These are phyloP conservation scores for Crotalus tigris DNA, from an alignment of 2,113 vertebrate species.

Conservation along the genomic window DNA sequence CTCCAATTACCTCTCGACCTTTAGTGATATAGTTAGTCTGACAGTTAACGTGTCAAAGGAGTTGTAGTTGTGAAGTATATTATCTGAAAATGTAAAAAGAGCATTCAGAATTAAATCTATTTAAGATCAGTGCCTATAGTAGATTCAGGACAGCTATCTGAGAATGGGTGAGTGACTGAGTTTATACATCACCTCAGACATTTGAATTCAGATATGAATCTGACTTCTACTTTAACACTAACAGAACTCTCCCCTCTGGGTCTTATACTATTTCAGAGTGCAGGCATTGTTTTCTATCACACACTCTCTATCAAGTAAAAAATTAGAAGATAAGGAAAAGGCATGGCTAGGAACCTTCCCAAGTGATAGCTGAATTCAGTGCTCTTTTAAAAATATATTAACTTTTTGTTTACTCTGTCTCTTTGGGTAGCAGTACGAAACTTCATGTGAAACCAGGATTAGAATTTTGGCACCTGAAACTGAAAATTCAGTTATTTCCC, in stretches of 20 bases:
- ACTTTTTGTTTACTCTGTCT: neutral
- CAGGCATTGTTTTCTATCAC: neutral
- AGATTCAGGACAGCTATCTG: neutral
- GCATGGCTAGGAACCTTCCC: neutral
- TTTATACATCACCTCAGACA: neutral
- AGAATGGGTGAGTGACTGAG: neutral
- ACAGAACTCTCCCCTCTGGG: neutral
- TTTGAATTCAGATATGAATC: neutral
- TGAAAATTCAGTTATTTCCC: neutral
- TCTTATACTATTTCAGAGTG: neutral
- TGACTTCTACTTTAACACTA: neutral
- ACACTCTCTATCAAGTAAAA: neutral
- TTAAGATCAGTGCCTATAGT: neutral
- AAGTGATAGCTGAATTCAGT: neutral
- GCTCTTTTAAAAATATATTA: neutral
- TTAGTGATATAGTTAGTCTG: conserved; percentile 20
- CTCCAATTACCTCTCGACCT: conserved; percentile 43
- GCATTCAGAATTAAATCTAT: neutral
- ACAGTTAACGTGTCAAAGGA: conserved; percentile 41
- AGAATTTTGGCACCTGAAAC: neutral
- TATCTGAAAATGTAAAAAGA: conserved; percentile 30
- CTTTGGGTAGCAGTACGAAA: neutral
- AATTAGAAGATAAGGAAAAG: neutral
- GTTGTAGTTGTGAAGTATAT: conserved; percentile 6
- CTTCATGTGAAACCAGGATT: neutral